Evolutionary conservation across 2,797 vertebrate genomes (phyloP), one percentile per base, ranked within the genome.

Genomic region (Hippopotamyrus pictus): DNA sequence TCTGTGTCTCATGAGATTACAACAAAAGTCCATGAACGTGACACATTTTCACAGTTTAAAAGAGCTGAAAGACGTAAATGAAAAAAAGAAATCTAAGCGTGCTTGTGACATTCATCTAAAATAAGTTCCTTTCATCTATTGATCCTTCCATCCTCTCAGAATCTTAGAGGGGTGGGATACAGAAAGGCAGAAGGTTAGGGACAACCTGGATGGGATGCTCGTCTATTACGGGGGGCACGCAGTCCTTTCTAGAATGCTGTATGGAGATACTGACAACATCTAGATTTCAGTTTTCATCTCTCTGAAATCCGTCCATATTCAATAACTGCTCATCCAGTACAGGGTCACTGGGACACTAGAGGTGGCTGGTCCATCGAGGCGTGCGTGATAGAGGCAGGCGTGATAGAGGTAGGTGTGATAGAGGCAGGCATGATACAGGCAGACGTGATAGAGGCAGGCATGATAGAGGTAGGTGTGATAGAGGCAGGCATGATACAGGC

Each of bases 391-490:
- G 65, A 69, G 11, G 11, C 5, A 51, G 11, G 12, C 0, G 11
- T 51, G 50, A 51, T 5, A 69, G 65, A 69, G 11, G 11, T 0
- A 12, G 3, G 25, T 2, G 0, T 57, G 22, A 22, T 8, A 25
- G 11, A 3, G 11, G 50, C 0, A 51, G 11, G 11, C 0, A 1
- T 51, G 50, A 51, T 51, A 51, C 2, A 14, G 50, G 50, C 11
- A 51, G 50, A 0, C 0, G 0, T 51, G 2, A 69, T 14, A 69
- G 0, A 69, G 11, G 25, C 0, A 25, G 3, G 22, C 0, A 2
- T 57, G 22, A 8, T 3, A 25, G 2, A 51, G 11, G 50, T 0
- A 51, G 11, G 3, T 0, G 0, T 51, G 11, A 69, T 14, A 69
- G 25, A 65, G 11, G 9, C 0, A 25, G 7, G 59, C 1, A 0